A percentile compares a stretch with the other conserved stretches of the same genome.
phyloP scores from a whole-genome alignment of 2,888 invertebrate genomes.

The Stenodema calcarata region DNA sequence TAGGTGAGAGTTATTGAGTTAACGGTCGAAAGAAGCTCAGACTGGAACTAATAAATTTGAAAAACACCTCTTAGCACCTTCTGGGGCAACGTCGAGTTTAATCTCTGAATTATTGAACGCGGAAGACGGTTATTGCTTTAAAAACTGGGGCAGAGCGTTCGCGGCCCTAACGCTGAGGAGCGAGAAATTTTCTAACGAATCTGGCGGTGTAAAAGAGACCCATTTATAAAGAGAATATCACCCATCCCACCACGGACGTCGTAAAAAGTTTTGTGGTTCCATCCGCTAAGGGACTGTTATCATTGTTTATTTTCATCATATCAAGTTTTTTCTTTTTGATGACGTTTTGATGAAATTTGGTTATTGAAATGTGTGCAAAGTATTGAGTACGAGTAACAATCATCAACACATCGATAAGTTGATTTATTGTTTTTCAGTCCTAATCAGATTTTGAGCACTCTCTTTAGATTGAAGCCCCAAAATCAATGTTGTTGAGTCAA shows the following conservation, averaged over 20 bases:
- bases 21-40: neutral
- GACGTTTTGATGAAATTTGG: too few relatives aligned
- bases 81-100: neutral
- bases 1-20: neutral
- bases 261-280: too few relatives aligned
- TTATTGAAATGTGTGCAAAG: too few relatives aligned
- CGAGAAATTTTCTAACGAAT: neutral
- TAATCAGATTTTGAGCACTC: too few relatives aligned
- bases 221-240: neutral
- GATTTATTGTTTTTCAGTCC: too few relatives aligned
- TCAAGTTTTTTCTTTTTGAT: too few relatives aligned
- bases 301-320: too few relatives aligned
- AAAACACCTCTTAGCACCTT: slow-evolving; percentile 2
- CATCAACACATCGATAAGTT: too few relatives aligned
- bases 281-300: too few relatives aligned
- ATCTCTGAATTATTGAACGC: neutral
- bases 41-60: neutral
- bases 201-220: neutral
- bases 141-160: neutral
- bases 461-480: too few relatives aligned
- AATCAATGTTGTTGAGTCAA: too few relatives aligned
- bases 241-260: neutral
- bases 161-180: neutral
- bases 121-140: neutral
- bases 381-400: too few relatives aligned